phyloP scores from a whole-genome alignment of 2,797 vertebrate species.

The Scolopax bukidnonensis region DNA sequence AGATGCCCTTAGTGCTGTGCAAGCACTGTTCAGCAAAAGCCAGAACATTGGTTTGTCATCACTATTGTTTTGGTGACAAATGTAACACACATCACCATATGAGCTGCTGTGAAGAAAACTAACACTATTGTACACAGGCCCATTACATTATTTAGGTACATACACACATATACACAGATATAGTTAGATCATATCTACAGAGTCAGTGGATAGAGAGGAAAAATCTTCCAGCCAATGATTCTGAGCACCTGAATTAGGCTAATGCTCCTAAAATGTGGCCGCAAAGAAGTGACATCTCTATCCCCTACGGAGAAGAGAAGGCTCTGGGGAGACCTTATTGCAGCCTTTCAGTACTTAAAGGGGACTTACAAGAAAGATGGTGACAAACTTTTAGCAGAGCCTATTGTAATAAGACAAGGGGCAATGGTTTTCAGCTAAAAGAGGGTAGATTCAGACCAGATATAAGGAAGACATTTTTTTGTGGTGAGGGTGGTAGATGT shows the following conservation, averaged over 20 bases:
- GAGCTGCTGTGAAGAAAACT: neutral
- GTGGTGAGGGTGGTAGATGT: too few species aligned
- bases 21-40: neutral
- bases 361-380: too few species aligned
- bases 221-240: neutral
- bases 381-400: too few species aligned
- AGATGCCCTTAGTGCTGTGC: neutral
- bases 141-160: neutral
- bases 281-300: neutral
- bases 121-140: neutral
- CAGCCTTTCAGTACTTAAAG: too few species aligned
- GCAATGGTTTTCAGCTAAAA: too few species aligned
- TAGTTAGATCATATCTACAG: neutral
- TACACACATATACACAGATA: neutral
- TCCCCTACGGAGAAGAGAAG: neutral
- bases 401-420: too few species aligned
- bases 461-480: too few species aligned
- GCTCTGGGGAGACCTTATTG: too few species aligned
- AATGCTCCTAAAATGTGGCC: neutral
- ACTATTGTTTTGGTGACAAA: neutral
- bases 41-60: neutral
- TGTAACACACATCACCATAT: neutral
- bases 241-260: neutral
- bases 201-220: neutral
- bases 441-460: too few species aligned